phyloP scores from a whole-genome alignment of 2,113 vertebrate species.

The Spheniscus mendiculus region DNA sequence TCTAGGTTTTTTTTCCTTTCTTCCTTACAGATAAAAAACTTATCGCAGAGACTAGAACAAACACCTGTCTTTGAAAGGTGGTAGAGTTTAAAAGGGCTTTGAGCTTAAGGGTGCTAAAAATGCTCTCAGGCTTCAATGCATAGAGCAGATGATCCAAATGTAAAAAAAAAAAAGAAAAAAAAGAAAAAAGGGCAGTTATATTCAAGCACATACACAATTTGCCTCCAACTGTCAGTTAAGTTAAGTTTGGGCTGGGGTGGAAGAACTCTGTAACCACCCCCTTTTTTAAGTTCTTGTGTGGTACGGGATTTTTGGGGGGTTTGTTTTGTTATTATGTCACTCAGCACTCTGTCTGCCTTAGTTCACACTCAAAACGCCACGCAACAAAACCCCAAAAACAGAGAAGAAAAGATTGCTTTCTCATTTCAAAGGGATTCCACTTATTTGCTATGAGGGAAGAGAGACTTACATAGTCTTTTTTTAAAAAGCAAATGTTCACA shows the following conservation, averaged over 20 bases:
- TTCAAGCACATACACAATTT: not conserved
- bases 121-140: not conserved
- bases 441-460: not conserved
- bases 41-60: not conserved
- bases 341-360: not conserved
- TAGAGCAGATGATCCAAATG: not conserved
- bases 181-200: not conserved
- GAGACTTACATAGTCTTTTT: not conserved
- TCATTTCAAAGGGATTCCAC: not conserved
- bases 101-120: not conserved
- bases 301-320: not conserved
- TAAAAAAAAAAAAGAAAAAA: not conserved
- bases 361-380: not conserved
- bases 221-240: not conserved
- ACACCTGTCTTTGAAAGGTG: not conserved
- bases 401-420: not conserved
- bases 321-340: not conserved
- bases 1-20: rapidly evolving
- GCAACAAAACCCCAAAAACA: not conserved
- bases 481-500: not conserved
- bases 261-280: not conserved
- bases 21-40: not conserved
- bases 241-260: not conserved
- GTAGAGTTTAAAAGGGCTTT: not conserved
- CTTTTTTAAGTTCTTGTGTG: not conserved